phyloP scores from a whole-genome alignment of 1,140 invertebrate species.

The Cyclargus thomasi region DNA sequence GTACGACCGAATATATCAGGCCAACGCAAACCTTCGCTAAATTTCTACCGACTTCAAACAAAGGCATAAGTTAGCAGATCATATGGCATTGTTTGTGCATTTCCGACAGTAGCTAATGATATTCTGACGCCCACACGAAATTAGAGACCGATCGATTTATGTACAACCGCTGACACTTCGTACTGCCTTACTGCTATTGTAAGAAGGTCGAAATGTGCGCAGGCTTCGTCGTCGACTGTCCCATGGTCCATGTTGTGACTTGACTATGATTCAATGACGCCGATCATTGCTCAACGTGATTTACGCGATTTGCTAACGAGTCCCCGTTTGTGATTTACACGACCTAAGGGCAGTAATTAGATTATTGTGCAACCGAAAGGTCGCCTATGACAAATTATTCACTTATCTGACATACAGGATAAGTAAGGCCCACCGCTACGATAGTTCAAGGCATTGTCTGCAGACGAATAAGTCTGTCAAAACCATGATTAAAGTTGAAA shows the following conservation, averaged over 20 bases:
- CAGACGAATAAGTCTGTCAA: background rate
- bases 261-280: constrained; percentile 29
- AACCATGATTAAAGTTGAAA: background rate
- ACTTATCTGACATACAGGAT: background rate
- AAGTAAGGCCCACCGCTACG: background rate
- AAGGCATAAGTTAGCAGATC: background rate
- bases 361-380: background rate
- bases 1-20: background rate
- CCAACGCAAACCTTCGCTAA: background rate
- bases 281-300: constrained; percentile 45
- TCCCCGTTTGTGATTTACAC: constrained; percentile 12
- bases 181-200: background rate
- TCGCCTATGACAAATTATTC: constrained; percentile 1
- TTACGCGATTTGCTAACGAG: constrained; percentile 33
- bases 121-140: constrained; percentile 46
- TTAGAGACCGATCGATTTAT: constrained; percentile 49
- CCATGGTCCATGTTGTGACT: background rate
- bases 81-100: constrained; percentile 14
- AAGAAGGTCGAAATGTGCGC: background rate
- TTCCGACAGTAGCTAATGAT: constrained; percentile 49
- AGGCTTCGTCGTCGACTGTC: background rate
- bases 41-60: background rate
- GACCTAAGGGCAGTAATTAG: constrained; percentile 17
- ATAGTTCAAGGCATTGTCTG: background rate
- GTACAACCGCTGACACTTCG: constrained; percentile 20